Evolutionary conservation across 1,140 invertebrate species (phyloP).

Genomic region (Panonychus citri): DNA sequence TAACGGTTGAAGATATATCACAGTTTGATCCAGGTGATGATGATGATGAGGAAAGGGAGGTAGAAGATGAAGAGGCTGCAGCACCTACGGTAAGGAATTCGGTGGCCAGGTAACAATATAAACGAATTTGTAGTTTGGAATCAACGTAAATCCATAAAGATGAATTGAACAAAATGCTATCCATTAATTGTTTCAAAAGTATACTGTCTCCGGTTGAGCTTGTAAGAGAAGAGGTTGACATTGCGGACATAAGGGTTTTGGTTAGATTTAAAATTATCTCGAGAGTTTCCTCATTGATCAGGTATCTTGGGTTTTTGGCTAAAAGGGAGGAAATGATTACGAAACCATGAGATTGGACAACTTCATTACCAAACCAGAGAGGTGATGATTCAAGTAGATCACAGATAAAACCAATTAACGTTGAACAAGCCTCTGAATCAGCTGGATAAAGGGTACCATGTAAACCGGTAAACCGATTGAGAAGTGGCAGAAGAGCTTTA

Average conservation of each 20-base stretch:
- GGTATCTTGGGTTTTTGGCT: conserved; percentile 71
- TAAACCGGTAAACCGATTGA: conserved; percentile 21
- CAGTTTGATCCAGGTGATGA: background rate
- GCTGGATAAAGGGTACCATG: background rate
- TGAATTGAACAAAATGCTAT: conserved; percentile 96
- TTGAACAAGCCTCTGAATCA: conserved; percentile 42
- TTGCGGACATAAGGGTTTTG: conserved; percentile 81
- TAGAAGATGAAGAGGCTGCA: background rate
- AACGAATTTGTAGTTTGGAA: conserved; percentile 9
- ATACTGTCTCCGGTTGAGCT: conserved; percentile 25
- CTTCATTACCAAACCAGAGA: conserved; percentile 29
- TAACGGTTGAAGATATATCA: background rate
- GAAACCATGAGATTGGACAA: conserved; percentile 93
- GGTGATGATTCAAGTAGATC: conserved; percentile 85
- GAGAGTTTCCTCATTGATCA: conserved; percentile 75
- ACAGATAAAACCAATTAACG: conserved; percentile 85
- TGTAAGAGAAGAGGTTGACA: conserved; percentile 30
- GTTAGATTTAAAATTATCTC: conserved; percentile 79
- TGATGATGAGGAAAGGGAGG: background rate
- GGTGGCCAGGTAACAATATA: conserved; percentile 11
- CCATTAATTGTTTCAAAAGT: conserved; percentile 87
- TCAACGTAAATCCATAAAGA: conserved; percentile 67
- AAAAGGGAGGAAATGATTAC: conserved; percentile 92
- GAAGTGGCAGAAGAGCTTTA: conserved; percentile 80
- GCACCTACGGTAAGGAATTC: conserved; percentile 8